Base-by-base conservation (phyloP, 1,140 invertebrate genomes). In the Parapsyche elsis region DNA sequence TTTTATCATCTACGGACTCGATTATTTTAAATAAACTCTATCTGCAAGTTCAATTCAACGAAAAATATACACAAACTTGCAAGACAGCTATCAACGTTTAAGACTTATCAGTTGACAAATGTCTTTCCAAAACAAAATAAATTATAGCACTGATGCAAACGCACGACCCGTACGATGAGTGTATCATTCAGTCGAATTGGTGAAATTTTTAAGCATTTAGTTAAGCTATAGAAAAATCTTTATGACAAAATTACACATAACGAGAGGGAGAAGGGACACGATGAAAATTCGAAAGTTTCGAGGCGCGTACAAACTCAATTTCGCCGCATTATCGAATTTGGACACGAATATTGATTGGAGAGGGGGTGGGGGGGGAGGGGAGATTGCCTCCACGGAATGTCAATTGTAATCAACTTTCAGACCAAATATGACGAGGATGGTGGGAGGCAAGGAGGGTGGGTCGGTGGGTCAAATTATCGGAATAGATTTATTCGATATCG, bases 171-270 rank as follows among this genome's bases (percentile, higher is more conserved):
- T 38, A 38, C 30, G 30, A 38, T 38, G 30, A 4, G 30, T 38
- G 30, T 38, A 38, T 7, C 30, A 38, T 38, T 38, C 30, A 38
- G 30, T 38, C 30, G 30, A 38, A 38, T 38, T 38, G 30, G 30
- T 38, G 30, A 38, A 38, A 38, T 38, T 4, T 38, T 4, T 38
- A 38, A 38, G 1, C 7, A 38, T 38, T 38, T 7, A 7, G 14
- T 57, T 49, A 9, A 49, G n/a, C 46, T n/a, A 21, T 26, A 2
- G 67, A 44, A 71, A 71, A 71, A 71, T 71, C 67, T 71, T 71
- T 10, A 71, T 71, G 23, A 71, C 21, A 71, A 71, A 71, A 71
- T 71, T 71, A 71, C 67, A 71, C 67, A 71, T 71, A 71, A 71
- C 67, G 67, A 71, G 67, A 14, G 67, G 16, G 14, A 21, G 67